phyloP scores from a whole-genome alignment of 2,797 vertebrate species.

The Parotocinclus haroldoi region DNA sequence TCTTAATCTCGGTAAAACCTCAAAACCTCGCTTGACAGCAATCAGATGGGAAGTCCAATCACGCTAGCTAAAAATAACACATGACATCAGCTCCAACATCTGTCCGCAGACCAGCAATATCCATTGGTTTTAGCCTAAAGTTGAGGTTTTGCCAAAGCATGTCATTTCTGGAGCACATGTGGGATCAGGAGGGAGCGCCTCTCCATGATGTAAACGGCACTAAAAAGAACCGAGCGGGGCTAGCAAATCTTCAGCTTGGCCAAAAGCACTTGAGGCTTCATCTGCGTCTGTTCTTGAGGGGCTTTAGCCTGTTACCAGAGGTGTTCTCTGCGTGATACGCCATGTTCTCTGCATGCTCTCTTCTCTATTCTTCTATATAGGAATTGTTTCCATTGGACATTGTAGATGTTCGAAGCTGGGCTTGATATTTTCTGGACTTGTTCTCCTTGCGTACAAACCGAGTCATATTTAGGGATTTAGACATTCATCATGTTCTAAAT shows the following conservation, averaged over 20 bases:
- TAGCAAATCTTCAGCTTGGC: not conserved
- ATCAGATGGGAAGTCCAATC: conserved; percentile 32
- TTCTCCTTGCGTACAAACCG: too few species aligned
- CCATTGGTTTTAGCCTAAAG: conserved; percentile 20
- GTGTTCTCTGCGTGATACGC: not conserved
- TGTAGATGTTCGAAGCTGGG: too few species aligned
- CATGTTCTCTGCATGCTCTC: not conserved
- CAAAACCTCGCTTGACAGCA: conserved; percentile 27
- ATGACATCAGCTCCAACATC: conserved; percentile 49
- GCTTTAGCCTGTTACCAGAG: conserved; percentile 5
- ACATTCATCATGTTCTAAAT: too few species aligned
- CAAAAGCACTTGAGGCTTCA: not conserved
- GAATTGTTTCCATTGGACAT: not conserved
- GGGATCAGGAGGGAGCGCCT: conserved; percentile 24
- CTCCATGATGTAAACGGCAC: not conserved
- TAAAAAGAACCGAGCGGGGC: conserved; percentile 2
- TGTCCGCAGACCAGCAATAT: conserved; percentile 24
- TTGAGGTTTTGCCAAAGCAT: conserved; percentile 29
- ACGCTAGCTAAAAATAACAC: conserved; percentile 32
- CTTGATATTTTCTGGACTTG: too few species aligned
- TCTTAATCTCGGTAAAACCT: conserved; percentile 34
- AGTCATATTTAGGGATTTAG: too few species aligned
- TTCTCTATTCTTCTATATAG: too few species aligned
- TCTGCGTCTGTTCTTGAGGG: not conserved
- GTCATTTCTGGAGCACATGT: conserved; percentile 34